phyloP scores from a whole-genome alignment of 1,140 invertebrate genomes.

The Drosophila lowei region DNA sequence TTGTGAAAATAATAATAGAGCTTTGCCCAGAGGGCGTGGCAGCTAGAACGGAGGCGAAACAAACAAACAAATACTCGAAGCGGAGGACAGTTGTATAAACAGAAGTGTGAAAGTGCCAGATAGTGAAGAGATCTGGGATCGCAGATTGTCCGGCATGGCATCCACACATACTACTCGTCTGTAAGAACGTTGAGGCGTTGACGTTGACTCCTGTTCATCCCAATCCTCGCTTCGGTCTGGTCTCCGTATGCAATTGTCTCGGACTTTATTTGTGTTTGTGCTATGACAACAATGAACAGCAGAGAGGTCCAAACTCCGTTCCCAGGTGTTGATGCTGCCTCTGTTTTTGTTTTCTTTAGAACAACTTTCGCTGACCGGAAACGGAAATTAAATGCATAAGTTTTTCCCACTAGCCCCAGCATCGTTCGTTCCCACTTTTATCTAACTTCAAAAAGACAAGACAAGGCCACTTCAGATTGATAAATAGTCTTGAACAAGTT shows the following conservation, averaged over 20 bases:
- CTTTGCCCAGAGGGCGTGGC: slow-evolving; percentile 23
- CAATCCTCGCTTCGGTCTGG: not conserved
- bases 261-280: slow-evolving; percentile 72
- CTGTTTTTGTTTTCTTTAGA: slow-evolving; percentile 59
- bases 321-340: slow-evolving; percentile 49
- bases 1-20: slow-evolving; percentile 80
- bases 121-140: slow-evolving; percentile 59
- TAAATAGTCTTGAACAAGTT: slow-evolving; percentile 19
- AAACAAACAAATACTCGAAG: slow-evolving; percentile 47
- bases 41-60: slow-evolving; percentile 17
- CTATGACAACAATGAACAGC: slow-evolving; percentile 43
- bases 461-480: slow-evolving; percentile 2
- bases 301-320: slow-evolving; percentile 11
- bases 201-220: slow-evolving; percentile 23
- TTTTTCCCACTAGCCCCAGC: slow-evolving; percentile 44
- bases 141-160: slow-evolving; percentile 9
- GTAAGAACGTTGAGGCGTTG: slow-evolving; percentile 8
- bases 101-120: slow-evolving; percentile 80
- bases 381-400: slow-evolving; percentile 79
- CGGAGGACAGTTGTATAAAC: slow-evolving; percentile 77
- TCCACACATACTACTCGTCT: slow-evolving; percentile 8
- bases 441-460: slow-evolving; percentile 38
- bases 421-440: slow-evolving; percentile 43
- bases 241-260: slow-evolving; percentile 47
- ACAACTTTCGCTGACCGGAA: slow-evolving; percentile 75